Base-by-base conservation (phyloP, 2,797 vertebrate species). In the Malurus splendens region DNA sequence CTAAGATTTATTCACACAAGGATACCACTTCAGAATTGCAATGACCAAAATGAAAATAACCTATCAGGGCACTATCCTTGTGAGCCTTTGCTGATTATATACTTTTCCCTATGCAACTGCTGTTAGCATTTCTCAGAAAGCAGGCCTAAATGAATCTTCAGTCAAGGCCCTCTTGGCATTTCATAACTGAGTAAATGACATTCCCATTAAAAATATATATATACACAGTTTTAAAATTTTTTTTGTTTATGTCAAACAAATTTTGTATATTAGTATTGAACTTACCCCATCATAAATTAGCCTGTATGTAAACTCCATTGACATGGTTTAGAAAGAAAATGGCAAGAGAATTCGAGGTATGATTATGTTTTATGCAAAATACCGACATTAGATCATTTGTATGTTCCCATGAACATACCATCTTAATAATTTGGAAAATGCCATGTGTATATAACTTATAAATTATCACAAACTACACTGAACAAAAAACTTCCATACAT, bases 251-350 rank as follows among this genome's bases (percentile, higher is more conserved):
- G 24, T 44, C 16, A 66, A 45, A 25, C 57, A 33, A 30, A 41
- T 67, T 60, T 45, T 44, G 18, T 38, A 5, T 33, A 64, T 6
- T 41, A 68, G 10, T 68, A 68, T 2, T 79, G 61, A 84, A 76
- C 28, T 50, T 50, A 78, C 3, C 18, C 33, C 32, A 64, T 8
- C 0, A 0, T 38, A 57, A 60, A 78, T 59, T 4, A 80, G 30
- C 9, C 23, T 61, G 25, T n/a, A 54, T 17, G 8, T 17, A 71
- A 92, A 64, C 48, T 67, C 38, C 50, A 20, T 79, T 84, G 47
- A 55, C 13, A 12, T 0, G 1, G 24, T 12, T 93, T 68, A 48
- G 12, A 51, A 78, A 45, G 62, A 74, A 90, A 92, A 83, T 8
- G 9, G 42, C 36, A 90, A 65, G 12, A 78, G 7, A 82, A 42